Conservation (phyloP, 2,113 vertebrate species). For the Tor tambroides region DNA sequence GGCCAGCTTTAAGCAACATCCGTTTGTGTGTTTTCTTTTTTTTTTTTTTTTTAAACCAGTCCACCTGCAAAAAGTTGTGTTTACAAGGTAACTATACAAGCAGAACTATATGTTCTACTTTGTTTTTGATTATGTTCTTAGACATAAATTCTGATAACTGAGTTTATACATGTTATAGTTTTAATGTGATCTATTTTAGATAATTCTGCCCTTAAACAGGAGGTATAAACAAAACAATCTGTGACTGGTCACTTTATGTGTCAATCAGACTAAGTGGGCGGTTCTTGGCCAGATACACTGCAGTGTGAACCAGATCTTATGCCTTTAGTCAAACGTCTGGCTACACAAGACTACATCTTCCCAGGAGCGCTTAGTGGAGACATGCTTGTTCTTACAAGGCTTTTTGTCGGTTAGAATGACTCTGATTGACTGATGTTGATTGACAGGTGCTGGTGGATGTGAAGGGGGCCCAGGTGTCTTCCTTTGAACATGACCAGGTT, state of each 20-base stretch:
- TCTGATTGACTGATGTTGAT: slow-evolving; percentile 35
- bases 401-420: slow-evolving; percentile 32
- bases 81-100: background rate
- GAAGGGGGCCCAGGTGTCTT: slow-evolving; percentile 29
- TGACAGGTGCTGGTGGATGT: slow-evolving; percentile 16
- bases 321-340: background rate
- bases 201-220: background rate
- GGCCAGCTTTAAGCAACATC: background rate
- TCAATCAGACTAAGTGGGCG: background rate
- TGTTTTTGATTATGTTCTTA: background rate
- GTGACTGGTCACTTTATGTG: background rate
- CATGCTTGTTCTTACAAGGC: slow-evolving; percentile 27
- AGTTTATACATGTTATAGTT: background rate
- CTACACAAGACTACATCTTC: background rate
- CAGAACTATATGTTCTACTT: background rate
- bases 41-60: background rate
- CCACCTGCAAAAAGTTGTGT: background rate
- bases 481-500: slow-evolving; percentile 16
- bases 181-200: background rate
- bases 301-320: background rate
- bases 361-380: background rate
- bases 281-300: background rate
- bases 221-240: background rate
- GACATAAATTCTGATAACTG: background rate
- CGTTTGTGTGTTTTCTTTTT: too few species aligned